Conservation (phyloP, 2,888 invertebrate species). For the Miltochrista miniata region DNA sequence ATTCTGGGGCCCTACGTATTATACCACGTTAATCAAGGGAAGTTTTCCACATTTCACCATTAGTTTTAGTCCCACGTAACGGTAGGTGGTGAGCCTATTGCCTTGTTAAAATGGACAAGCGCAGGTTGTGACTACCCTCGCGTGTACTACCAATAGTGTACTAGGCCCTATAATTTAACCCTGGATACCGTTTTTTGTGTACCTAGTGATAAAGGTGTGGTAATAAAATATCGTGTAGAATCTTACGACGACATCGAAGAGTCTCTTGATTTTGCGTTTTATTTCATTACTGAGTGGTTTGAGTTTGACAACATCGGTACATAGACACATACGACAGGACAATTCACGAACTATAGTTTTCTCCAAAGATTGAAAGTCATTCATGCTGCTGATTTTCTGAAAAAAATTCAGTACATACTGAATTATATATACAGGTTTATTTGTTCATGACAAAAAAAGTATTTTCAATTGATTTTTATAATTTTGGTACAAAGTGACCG, state of each 20-base stretch:
- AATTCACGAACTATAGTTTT: constrained; percentile 76
- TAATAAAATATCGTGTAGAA: background rate
- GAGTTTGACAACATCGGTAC: constrained; percentile 73
- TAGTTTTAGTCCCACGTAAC: too few species aligned
- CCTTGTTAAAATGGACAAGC: too few species aligned
- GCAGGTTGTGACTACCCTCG: too few species aligned
- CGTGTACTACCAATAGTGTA: too few species aligned
- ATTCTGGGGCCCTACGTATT: too few species aligned
- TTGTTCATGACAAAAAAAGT: constrained; percentile 48
- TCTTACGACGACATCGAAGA: constrained; percentile 70
- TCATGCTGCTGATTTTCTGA: constrained; percentile 58
- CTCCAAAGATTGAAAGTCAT: constrained; percentile 70
- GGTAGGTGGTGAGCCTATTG: too few species aligned
- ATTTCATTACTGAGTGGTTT: constrained; percentile 72
- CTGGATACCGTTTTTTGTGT: too few species aligned
- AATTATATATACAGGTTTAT: constrained; percentile 36
- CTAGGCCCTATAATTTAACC: too few species aligned
- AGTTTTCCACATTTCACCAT: too few species aligned
- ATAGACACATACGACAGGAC: constrained; percentile 74
- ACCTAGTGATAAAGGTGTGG: too few species aligned
- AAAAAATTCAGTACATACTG: constrained; percentile 13
- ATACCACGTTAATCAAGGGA: too few species aligned
- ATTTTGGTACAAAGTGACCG: constrained; percentile 54
- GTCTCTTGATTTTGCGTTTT: constrained; percentile 71
- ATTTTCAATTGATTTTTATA: constrained; percentile 49